Base-by-base conservation (phyloP, 1,140 invertebrate genomes). In the Anthonomus grandis region DNA sequence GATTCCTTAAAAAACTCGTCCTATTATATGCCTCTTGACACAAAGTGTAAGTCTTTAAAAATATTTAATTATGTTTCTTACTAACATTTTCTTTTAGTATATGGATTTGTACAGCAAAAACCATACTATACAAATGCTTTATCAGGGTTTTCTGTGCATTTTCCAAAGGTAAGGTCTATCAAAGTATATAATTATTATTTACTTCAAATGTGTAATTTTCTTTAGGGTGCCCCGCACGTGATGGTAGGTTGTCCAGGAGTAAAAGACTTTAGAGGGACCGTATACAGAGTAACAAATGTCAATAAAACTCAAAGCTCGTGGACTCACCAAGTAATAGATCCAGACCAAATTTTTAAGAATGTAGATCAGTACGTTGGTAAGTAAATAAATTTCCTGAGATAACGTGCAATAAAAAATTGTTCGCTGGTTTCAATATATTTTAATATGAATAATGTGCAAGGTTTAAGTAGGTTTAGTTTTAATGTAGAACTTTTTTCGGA, bases 161-260 rank as follows among this genome's bases (percentile, higher is more conserved):
- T 63, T 41, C 37, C 41, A 10, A 13, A 45, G 12, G 60, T 65
- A 63, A 22, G 25, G 46, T 47, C 36, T 21, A 1, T 34, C 31
- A 48, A 64, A 23, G 49, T 24, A 24, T 52, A 51, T 10, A 41
- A 10, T 17, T 24, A 23, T 23, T 41, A 17, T 18, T 12, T 41
- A 13, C 37, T n/a, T 15, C 24, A 25, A 27, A 19, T 19, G 21
- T 22, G 23, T 37, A 37, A 37, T 21, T 9, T 45, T 54, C n/a
- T 36, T 22, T 25, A 63, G 21, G 46, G 54, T 3, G 24, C 62
- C n/a, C 57, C 69, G 18, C 57, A 70, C 39, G 36, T 74, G 4
- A 36, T 75, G 19, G 44, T 77, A 3, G 78, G 78, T 4, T 68
- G 67, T 42, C 78, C 77, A 3, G 76, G 76, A 18, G 44, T 74